These are phyloP conservation scores for Diorhabda carinulata DNA, from an alignment of 1,140 invertebrate species.

Conservation along the genomic window DNA sequence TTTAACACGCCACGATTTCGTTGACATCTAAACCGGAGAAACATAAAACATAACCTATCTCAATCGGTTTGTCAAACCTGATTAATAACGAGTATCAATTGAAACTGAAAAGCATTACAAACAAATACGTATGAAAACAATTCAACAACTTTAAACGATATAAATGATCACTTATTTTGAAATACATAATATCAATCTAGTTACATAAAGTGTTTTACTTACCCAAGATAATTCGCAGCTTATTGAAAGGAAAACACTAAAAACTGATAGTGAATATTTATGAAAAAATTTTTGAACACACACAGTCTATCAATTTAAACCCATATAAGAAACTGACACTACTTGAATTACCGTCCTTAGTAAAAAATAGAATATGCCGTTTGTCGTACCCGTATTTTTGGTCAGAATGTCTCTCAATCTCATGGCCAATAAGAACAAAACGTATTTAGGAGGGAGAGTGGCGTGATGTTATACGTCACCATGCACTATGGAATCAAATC, in stretches of 20 bases:
- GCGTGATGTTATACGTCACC: constrained; percentile 33
- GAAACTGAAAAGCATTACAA: too few species aligned
- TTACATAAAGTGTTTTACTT: neutral
- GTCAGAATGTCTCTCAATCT: constrained; percentile 14
- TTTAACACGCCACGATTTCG: too few species aligned
- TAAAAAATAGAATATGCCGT: constrained; percentile 9
- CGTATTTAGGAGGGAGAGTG: constrained; percentile 27
- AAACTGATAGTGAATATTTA: neutral
- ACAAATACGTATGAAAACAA: too few species aligned
- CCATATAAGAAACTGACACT: neutral
- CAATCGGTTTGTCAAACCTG: constrained; percentile 1
- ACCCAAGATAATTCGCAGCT: neutral
- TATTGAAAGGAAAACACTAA: neutral
- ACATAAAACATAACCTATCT: constrained; percentile 15
- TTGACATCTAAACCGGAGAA: constrained; percentile 6
- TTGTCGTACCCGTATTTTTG: constrained; percentile 20
- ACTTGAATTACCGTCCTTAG: neutral
- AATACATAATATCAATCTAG: too few species aligned
- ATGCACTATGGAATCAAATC: constrained; percentile 22
- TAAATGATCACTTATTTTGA: too few species aligned
- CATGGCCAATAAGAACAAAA: constrained; percentile 21
- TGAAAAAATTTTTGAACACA: neutral
- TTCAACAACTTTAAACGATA: too few species aligned
- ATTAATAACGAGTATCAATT: neutral
- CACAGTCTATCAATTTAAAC: constrained; percentile 1